Evolutionary conservation across 1,140 invertebrate genomes (phyloP).

Genomic region (Caenorhabditis inopinata): DNA sequence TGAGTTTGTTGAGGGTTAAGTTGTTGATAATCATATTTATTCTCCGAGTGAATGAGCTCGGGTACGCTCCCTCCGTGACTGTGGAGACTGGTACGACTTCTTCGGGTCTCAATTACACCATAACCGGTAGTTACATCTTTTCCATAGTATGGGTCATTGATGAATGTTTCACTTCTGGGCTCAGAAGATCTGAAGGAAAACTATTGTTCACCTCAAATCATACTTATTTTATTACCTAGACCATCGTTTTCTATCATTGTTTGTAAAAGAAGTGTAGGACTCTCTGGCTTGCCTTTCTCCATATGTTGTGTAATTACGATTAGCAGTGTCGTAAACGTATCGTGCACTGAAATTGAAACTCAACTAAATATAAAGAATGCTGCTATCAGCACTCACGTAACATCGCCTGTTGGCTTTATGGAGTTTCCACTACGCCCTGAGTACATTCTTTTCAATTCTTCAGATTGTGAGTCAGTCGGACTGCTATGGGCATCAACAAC

Average conservation of each 20-base stretch:
- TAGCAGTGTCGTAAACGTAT: constrained; percentile 27
- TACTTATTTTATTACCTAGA: neutral
- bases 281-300: constrained; percentile 2
- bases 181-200: constrained; percentile 3
- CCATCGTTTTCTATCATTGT: constrained; percentile 4
- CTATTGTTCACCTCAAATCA: no score
- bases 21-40: constrained; percentile 18
- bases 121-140: neutral
- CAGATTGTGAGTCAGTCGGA: constrained; percentile 10
- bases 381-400: neutral
- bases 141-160: constrained; percentile 9
- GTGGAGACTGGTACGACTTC: constrained; percentile 27
- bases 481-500: constrained; percentile 2
- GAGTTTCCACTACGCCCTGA: constrained; percentile 6
- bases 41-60: constrained; percentile 11
- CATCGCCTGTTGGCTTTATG: constrained; percentile 10
- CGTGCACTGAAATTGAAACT: neutral
- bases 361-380: neutral
- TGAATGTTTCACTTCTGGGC: neutral
- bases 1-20: neutral
- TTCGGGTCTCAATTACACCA: neutral
- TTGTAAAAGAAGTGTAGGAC: neutral
- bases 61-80: constrained; percentile 14
- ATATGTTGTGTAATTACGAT: constrained; percentile 21
- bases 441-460: constrained; percentile 23